Base-by-base conservation (phyloP, 2,797 vertebrate genomes). In the Enteromius anoplus region DNA sequence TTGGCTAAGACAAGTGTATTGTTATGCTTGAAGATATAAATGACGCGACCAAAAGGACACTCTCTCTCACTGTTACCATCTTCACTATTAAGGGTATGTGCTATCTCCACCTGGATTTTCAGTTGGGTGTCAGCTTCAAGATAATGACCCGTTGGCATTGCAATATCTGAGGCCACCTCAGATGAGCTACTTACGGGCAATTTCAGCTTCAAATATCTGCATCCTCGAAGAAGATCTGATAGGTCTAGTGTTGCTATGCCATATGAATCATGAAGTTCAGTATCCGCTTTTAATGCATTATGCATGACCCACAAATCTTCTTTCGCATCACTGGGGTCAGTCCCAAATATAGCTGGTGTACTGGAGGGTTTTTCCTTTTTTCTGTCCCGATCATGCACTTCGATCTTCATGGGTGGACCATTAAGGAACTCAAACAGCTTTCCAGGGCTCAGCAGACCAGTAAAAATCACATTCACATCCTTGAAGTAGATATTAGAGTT, bases 351-450 rank as follows among this genome's bases (percentile, higher is more conserved):
- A 1, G 84, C 60, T 19, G 92, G 86, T 9, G 55, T 85, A 55
- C 42, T 80, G 9, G 62, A 19, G 5, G 1, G 80, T 15, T 84
- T 79, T 19, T 93, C 83, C 0, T 15, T 51, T 84, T 92, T 96
- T 47, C 85, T 92, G 89, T 97, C 96, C 8, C 93, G 91, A 87
- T 98, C 96, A 0, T 96, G 97, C 47, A 98, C 92, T 87, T 97
- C 95, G 29, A 96, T 95, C 89, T 95, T 90, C 86, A 97, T 89
- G 7, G 95, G 93, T 2, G 94, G 93, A 1, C 96, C 94, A 10
- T 88, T 88, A 40, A 98, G 91, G 84, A 91, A 95, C 62, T 95
- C 93, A 2, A 78, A 76, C 34, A 97, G 78, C 73, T 95, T 93
- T 14, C 77, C 87, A 1, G 88, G 90, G 15, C 85, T 91, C 85